These are phyloP conservation scores for Loxodonta africana DNA, from an alignment of 2,113 vertebrate genomes.

Conservation along the genomic window DNA sequence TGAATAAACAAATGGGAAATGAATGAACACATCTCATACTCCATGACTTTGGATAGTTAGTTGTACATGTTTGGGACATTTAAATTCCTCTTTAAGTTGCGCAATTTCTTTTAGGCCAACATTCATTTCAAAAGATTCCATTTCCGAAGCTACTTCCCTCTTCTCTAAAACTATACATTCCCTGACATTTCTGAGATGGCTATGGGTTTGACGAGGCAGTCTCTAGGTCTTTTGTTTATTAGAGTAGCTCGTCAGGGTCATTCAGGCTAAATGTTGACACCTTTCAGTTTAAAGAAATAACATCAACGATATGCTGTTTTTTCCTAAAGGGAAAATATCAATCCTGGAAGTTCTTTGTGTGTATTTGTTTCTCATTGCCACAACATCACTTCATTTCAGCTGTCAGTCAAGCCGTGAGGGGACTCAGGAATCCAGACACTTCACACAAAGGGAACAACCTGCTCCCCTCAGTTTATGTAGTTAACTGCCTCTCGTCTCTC, in stretches of 20 bases:
- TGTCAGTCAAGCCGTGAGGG: neutral
- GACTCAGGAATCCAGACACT: neutral
- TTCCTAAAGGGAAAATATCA: slow-evolving; percentile 39
- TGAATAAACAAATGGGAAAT: neutral
- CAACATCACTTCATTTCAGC: neutral
- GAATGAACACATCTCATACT: neutral
- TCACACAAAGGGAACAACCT: neutral
- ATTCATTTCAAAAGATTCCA: neutral
- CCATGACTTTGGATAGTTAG: neutral
- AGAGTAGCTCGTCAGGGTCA: neutral
- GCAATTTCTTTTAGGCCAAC: neutral
- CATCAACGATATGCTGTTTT: neutral
- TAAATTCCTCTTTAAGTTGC: neutral
- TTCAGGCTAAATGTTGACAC: neutral
- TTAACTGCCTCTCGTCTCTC: neutral
- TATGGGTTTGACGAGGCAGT: neutral
- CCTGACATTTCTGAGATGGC: neutral
- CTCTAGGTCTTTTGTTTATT: neutral
- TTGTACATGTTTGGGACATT: neutral
- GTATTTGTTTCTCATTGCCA: neutral
- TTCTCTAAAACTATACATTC: neutral
- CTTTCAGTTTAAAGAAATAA: neutral
- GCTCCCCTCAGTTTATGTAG: neutral
- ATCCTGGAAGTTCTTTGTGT: neutral
- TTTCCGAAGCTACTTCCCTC: slow-evolving; percentile 37